Evolutionary conservation across 2,888 invertebrate species (phyloP).

Genomic region (Flabesymbios commensalis): DNA sequence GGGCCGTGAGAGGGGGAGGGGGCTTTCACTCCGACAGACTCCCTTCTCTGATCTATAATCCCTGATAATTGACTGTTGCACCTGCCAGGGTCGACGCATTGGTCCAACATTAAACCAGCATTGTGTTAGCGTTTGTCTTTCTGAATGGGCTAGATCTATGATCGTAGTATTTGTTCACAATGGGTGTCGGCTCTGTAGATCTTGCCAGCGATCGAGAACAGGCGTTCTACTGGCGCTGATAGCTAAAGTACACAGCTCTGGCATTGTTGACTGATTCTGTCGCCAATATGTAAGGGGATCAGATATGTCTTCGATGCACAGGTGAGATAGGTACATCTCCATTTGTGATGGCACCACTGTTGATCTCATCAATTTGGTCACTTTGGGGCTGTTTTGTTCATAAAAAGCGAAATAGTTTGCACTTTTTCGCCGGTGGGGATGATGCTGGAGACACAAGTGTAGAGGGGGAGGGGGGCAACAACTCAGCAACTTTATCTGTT

Average conservation of each 20-base stretch:
- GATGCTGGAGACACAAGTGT: no score
- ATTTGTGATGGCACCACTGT: neutral
- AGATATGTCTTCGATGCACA: neutral
- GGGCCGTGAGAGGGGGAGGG: no score
- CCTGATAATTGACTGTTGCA: no score
- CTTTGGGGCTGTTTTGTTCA: neutral
- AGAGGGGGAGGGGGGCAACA: no score
- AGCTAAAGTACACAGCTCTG: neutral
- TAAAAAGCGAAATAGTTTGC: slow-evolving; percentile 1
- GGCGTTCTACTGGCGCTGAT: slow-evolving; percentile 1
- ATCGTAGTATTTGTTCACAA: no score
- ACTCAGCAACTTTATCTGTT: no score
- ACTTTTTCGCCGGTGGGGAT: neutral
- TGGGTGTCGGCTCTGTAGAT: slow-evolving; percentile 1
- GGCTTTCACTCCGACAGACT: no score
- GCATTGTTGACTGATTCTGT: neutral
- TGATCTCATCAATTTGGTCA: neutral
- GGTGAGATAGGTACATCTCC: neutral
- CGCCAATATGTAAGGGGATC: neutral
- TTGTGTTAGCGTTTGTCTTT: no score
- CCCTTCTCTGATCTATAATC: no score
- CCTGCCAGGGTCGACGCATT: no score
- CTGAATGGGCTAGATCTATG: no score
- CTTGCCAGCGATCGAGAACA: neutral
- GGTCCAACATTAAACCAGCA: no score